phyloP scores from a whole-genome alignment of 2,888 invertebrate species.

The Pegoplata infirma region DNA sequence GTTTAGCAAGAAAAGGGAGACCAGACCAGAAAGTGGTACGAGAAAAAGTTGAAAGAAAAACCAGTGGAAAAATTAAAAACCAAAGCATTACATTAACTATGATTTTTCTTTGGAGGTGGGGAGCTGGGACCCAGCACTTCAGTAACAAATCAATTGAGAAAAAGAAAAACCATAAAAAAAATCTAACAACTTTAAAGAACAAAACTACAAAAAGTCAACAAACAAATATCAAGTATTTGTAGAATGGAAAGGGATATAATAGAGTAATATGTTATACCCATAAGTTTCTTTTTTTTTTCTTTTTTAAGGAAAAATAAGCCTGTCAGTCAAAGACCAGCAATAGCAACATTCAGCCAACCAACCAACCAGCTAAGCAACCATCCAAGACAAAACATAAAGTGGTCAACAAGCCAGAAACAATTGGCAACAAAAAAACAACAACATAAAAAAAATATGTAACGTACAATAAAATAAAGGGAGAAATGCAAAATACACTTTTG shows the following conservation, averaged over 20 bases:
- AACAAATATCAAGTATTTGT: slow-evolving; percentile 37
- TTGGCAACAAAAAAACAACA: slow-evolving; percentile 42
- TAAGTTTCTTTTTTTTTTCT: background rate
- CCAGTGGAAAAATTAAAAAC: background rate
- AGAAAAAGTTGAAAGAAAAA: background rate
- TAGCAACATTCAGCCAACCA: slow-evolving; percentile 23
- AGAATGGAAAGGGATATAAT: slow-evolving; percentile 1
- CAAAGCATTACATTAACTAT: background rate
- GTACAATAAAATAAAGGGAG: slow-evolving; percentile 51
- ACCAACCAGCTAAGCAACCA: slow-evolving; percentile 53
- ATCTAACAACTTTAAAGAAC: slow-evolving; percentile 21
- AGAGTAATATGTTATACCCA: slow-evolving; percentile 6
- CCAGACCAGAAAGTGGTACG: background rate
- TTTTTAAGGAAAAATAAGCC: slow-evolving; percentile 43
- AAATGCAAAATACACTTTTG: slow-evolving; percentile 54
- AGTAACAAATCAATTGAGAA: slow-evolving; percentile 58
- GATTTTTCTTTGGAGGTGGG: background rate
- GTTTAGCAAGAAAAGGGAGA: slow-evolving; percentile 3
- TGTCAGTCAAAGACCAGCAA: slow-evolving; percentile 53
- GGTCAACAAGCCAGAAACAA: slow-evolving; percentile 62
- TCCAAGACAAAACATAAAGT: slow-evolving; percentile 61
- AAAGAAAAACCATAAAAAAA: slow-evolving; percentile 11
- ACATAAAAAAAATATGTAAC: slow-evolving; percentile 24
- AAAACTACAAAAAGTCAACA: slow-evolving; percentile 34
- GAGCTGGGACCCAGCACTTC: background rate